These are phyloP conservation scores for Luperina nickerlii DNA, from an alignment of 2,888 invertebrate genomes.

Conservation along the genomic window DNA sequence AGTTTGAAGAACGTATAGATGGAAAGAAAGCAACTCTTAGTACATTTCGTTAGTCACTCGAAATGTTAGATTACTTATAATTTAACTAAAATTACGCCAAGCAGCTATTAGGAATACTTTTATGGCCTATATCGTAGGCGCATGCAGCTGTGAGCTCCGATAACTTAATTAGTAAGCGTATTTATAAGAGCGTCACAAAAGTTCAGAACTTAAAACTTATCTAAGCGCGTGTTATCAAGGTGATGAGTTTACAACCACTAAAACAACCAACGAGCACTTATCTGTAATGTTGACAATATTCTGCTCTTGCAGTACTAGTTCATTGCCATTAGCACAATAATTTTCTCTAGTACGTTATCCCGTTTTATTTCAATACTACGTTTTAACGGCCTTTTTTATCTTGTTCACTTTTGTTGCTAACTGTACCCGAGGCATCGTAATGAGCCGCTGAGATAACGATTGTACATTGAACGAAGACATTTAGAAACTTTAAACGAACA, in stretches of 20 bases:
- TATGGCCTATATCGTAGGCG: not conserved
- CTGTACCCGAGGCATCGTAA: slow-evolving; percentile 57
- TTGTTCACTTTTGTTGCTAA: slow-evolving; percentile 64
- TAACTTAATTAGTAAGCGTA: slow-evolving; percentile 28
- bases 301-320: slow-evolving; percentile 31
- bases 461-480: slow-evolving; percentile 50
- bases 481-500: slow-evolving; percentile 66
- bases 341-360: slow-evolving; percentile 36
- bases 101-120: not conserved
- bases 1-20: not conserved
- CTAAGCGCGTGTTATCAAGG: slow-evolving; percentile 26
- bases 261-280: slow-evolving; percentile 2
- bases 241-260: slow-evolving; percentile 30
- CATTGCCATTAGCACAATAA: slow-evolving; percentile 29
- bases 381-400: slow-evolving; percentile 55
- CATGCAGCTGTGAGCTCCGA: slow-evolving; percentile 1
- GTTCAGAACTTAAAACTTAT: slow-evolving; percentile 11
- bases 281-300: slow-evolving; percentile 30
- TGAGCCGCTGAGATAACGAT: slow-evolving; percentile 58
- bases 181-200: slow-evolving; percentile 3
- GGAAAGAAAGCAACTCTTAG: not conserved
- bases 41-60: not conserved
- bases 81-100: too few species aligned
- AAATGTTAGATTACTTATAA: slow-evolving; percentile 1
- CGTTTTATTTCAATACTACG: slow-evolving; percentile 53